These are phyloP conservation scores for Bujurquina vittata DNA, from an alignment of 2,113 vertebrate genomes.

Conservation along the genomic window DNA sequence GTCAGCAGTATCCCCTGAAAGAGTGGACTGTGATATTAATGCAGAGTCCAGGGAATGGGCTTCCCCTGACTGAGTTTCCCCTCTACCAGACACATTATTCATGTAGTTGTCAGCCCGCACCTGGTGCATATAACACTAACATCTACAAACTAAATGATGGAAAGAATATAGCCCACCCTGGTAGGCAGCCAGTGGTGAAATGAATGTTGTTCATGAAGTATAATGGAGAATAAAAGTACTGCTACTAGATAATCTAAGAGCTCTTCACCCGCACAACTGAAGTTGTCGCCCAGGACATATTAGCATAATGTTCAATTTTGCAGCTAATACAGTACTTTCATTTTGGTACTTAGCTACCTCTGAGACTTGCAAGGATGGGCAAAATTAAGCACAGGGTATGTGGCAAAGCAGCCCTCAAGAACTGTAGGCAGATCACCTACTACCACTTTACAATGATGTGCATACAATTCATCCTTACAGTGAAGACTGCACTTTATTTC, in stretches of 20 bases:
- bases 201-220: constrained; percentile 49
- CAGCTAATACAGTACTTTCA: constrained; percentile 40
- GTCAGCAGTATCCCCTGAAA: constrained; percentile 78
- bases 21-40: constrained; percentile 81
- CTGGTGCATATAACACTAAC: constrained; percentile 72
- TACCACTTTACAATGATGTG: constrained; percentile 11
- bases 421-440: not conserved
- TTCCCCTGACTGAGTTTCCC: constrained; percentile 75
- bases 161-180: constrained; percentile 69
- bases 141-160: constrained; percentile 76
- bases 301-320: constrained; percentile 65
- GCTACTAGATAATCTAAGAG: constrained; percentile 47
- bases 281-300: constrained; percentile 48
- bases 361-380: constrained; percentile 7
- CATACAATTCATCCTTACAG: not conserved
- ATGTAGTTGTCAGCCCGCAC: constrained; percentile 76
- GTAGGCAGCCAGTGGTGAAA: constrained; percentile 52
- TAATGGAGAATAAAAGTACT: constrained; percentile 54
- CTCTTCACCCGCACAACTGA: constrained; percentile 38
- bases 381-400: constrained; percentile 6
- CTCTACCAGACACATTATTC: constrained; percentile 77
- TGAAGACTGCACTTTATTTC: not conserved
- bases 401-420: not conserved
- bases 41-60: constrained; percentile 75
- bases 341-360: constrained; percentile 41